phyloP scores from a whole-genome alignment of 2,888 invertebrate genomes.

The Tiphia femorata region DNA sequence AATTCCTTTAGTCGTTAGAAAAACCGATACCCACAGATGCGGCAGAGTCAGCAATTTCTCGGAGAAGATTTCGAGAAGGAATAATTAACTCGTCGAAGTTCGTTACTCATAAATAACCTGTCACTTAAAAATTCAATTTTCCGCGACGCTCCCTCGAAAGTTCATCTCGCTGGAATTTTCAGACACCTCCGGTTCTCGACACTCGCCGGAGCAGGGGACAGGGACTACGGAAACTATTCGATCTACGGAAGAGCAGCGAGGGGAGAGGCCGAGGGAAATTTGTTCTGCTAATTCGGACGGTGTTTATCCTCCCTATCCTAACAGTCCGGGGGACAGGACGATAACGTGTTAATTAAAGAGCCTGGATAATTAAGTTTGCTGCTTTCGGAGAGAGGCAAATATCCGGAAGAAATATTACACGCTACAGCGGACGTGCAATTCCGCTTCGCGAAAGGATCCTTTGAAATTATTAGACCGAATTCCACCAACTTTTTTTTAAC shows the following conservation, averaged over 20 bases:
- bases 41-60: no score
- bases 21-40: no score
- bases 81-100: slow-evolving; percentile 7
- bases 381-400: slow-evolving; percentile 31
- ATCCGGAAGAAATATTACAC: background rate
- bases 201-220: slow-evolving; percentile 14
- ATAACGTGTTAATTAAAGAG: slow-evolving; percentile 52
- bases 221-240: slow-evolving; percentile 12
- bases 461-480: no score
- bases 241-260: background rate
- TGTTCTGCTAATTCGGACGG: slow-evolving; percentile 44
- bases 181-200: slow-evolving; percentile 9
- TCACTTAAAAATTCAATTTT: slow-evolving; percentile 47
- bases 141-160: slow-evolving; percentile 18
- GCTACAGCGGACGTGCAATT: no score
- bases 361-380: slow-evolving; percentile 50
- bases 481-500: no score
- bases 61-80: no score
- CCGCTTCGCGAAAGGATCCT: no score
- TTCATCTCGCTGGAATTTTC: slow-evolving; percentile 30
- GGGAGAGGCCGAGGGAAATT: slow-evolving; percentile 36
- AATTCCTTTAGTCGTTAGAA: no score
- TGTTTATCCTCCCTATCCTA: slow-evolving; percentile 49
- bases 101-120: slow-evolving; percentile 34
- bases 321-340: slow-evolving; percentile 28